Conservation (phyloP, 2,888 invertebrate genomes). For the Ctena decussata region DNA sequence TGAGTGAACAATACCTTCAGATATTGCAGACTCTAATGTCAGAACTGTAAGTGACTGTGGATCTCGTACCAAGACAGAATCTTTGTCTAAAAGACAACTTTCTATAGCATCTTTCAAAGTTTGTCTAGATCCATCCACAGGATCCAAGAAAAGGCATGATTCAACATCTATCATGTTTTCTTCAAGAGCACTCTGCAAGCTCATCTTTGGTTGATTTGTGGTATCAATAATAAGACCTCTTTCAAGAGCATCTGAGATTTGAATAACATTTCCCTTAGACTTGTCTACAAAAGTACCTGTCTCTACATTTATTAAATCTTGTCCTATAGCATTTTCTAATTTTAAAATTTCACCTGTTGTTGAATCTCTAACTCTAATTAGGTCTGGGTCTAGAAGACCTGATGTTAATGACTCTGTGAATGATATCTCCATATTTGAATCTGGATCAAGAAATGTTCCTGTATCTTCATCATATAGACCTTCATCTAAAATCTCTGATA, state of each 20-base stretch:
- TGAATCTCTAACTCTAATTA: constrained; percentile 75
- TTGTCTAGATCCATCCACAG: constrained; percentile 67
- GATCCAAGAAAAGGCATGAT: constrained; percentile 87
- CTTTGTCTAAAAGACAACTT: constrained; percentile 94
- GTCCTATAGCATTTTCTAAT: constrained; percentile 76
- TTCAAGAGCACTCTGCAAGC: constrained; percentile 91
- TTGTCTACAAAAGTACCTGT: constrained; percentile 73
- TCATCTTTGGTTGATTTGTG: constrained; percentile 78
- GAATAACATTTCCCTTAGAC: constrained; percentile 69
- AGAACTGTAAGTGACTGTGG: constrained; percentile 90
- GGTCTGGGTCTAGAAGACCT: constrained; percentile 76
- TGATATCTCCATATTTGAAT: constrained; percentile 76
- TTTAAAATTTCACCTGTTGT: constrained; percentile 71
- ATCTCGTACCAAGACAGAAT: constrained; percentile 94
- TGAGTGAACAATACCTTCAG: constrained; percentile 75
- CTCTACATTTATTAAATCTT: constrained; percentile 72
- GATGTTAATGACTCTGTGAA: constrained; percentile 75
- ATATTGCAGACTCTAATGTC: constrained; percentile 80
- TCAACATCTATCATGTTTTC: constrained; percentile 88
- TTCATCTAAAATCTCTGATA: constrained; percentile 82
- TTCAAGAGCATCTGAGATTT: constrained; percentile 79
- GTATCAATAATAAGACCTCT: constrained; percentile 80
- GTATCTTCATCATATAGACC: constrained; percentile 79
- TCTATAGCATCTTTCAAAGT: constrained; percentile 89
- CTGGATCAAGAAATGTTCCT: constrained; percentile 79